Conservation (phyloP, 2,113 vertebrate genomes). For the Lathamus discolor region DNA sequence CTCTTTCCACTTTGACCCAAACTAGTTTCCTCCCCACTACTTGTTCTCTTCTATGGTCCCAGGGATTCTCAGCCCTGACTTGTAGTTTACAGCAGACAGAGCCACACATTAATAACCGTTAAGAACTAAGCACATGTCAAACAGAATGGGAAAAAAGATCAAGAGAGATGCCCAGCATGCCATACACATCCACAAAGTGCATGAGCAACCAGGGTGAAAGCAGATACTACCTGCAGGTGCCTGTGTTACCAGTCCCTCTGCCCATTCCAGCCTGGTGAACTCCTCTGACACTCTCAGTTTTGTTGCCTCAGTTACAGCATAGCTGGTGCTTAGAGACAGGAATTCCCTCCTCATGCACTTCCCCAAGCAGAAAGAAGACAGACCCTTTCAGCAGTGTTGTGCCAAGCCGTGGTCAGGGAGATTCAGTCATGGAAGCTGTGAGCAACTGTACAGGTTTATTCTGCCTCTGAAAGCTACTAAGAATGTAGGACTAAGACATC, state of each 20-base stretch:
- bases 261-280: not conserved
- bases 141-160: not conserved
- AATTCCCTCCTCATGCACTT: not conserved
- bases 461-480: not conserved
- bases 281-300: not conserved
- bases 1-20: not conserved
- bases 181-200: not conserved
- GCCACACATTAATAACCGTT: not conserved
- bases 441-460: not conserved
- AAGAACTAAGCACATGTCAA: not conserved
- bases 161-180: not conserved
- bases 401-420: not conserved
- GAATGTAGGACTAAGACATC: not conserved
- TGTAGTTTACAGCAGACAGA: not conserved
- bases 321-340: conserved; percentile 35
- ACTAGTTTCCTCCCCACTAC: not conserved
- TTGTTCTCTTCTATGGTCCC: not conserved
- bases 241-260: not conserved
- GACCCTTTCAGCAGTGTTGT: not conserved
- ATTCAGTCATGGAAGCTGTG: not conserved
- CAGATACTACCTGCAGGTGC: not conserved
- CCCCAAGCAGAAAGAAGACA: not conserved
- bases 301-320: conserved; percentile 39
- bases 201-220: not conserved
- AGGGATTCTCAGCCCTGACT: not conserved